Conservation (phyloP, 2,113 vertebrate genomes). For the Myodes glareolus region DNA sequence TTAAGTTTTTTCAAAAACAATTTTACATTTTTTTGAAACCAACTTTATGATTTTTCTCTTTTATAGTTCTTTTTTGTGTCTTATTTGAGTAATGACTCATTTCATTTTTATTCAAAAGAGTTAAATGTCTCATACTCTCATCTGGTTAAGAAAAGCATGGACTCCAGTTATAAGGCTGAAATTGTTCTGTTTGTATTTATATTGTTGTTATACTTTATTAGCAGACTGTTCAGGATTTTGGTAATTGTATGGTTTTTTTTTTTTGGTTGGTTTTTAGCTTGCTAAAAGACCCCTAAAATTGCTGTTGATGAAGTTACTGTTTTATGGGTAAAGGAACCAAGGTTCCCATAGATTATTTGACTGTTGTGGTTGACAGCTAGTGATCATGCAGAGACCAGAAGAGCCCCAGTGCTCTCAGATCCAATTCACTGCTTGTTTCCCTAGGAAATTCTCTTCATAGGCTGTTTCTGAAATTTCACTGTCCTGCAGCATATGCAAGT, state of each 20-base stretch:
- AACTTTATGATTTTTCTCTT: not conserved
- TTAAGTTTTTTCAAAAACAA: not conserved
- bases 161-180: not conserved
- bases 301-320: not conserved
- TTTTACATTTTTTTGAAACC: constrained; percentile 48
- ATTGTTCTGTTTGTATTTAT: constrained; percentile 13
- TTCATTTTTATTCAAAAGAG: constrained; percentile 41
- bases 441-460: not conserved
- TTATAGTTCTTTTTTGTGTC: constrained; percentile 10
- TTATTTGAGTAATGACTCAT: not conserved
- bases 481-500: not conserved
- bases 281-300: constrained; percentile 6
- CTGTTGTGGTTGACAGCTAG: not conserved
- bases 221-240: constrained; percentile 6
- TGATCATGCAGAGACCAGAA: not conserved
- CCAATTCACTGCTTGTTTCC: not conserved
- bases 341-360: not conserved
- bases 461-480: constrained; percentile 53
- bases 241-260: not conserved
- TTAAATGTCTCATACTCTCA: not conserved
- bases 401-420: not conserved
- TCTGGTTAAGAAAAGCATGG: not conserved
- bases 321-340: not conserved
- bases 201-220: not conserved
- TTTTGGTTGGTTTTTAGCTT: constrained; percentile 39